Conservation (phyloP, 1,140 invertebrate genomes). For the Ganaspis sp. region DNA sequence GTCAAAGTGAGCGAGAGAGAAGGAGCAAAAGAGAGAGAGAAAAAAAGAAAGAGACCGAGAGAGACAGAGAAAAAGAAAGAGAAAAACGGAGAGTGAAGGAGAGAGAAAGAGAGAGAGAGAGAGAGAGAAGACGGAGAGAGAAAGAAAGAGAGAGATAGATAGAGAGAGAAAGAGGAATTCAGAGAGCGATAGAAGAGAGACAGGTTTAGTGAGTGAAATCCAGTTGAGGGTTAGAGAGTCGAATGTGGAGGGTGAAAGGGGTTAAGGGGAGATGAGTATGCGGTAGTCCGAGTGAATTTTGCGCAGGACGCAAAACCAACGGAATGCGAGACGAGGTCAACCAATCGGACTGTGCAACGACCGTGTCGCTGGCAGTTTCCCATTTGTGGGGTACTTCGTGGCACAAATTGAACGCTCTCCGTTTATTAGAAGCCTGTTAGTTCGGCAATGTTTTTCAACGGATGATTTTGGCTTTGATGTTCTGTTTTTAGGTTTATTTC, state of each 20-base stretch:
- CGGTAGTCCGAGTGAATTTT: constrained; percentile 63
- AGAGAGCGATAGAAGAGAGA: not conserved
- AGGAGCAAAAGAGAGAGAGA: not conserved
- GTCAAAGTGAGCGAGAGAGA: not conserved
- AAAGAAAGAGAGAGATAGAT: not conserved
- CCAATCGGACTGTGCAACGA: constrained; percentile 61
- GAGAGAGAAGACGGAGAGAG: not conserved
- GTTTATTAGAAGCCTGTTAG: constrained; percentile 58
- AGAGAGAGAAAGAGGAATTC: not conserved
- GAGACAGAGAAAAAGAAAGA: not conserved
- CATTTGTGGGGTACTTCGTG: constrained; percentile 68
- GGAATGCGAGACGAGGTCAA: constrained; percentile 58
- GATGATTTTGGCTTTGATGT: constrained; percentile 41
- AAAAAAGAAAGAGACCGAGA: too few relatives aligned
- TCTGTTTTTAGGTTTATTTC: not conserved
- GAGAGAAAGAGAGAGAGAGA: not conserved
- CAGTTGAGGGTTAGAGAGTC: not conserved
- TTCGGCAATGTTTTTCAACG: constrained; percentile 30
- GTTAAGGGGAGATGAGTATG: constrained; percentile 45
- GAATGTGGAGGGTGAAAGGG: constrained; percentile 40
- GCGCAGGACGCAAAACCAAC: constrained; percentile 62
- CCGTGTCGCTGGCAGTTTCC: constrained; percentile 64
- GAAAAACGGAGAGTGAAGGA: not conserved
- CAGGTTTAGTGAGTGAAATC: constrained; percentile 12
- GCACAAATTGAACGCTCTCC: constrained; percentile 59